phyloP scores from a whole-genome alignment of 2,113 vertebrate genomes.

The Emydocephalus ijimae region DNA sequence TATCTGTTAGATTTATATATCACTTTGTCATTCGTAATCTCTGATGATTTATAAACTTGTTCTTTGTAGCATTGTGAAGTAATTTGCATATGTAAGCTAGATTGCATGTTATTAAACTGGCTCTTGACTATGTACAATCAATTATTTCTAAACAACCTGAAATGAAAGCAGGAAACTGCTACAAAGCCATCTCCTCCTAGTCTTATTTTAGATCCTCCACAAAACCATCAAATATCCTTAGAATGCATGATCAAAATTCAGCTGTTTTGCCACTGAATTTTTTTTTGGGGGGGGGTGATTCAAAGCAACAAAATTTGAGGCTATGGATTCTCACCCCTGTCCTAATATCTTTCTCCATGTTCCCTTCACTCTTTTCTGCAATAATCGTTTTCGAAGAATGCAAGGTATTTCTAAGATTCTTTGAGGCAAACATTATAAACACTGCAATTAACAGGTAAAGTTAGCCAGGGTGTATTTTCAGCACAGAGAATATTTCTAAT shows the following conservation, averaged over 20 bases:
- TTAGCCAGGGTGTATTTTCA: not conserved
- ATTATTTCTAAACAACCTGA: not conserved
- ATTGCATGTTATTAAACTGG: slow-evolving; percentile 5
- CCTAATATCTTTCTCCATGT: not conserved
- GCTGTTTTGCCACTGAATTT: not conserved
- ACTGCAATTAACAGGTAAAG: not conserved
- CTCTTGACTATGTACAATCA: not conserved
- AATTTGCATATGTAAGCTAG: not conserved
- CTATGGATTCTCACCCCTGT: not conserved
- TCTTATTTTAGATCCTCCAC: not conserved
- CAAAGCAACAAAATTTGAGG: not conserved
- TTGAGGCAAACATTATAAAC: not conserved
- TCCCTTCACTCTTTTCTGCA: not conserved
- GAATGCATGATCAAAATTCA: not conserved
- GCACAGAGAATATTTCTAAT: not conserved
- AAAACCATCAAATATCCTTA: not conserved
- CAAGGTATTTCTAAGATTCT: not conserved
- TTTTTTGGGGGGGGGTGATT: not conserved
- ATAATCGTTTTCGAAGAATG: not conserved
- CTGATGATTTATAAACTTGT: not conserved
- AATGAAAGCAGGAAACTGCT: not conserved
- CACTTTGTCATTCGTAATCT: not conserved
- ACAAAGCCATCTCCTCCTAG: not conserved
- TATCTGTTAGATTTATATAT: not conserved
- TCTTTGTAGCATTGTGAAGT: not conserved